Conservation (phyloP, 2,797 vertebrate species). For the Phrynocephalus guinanensis region DNA sequence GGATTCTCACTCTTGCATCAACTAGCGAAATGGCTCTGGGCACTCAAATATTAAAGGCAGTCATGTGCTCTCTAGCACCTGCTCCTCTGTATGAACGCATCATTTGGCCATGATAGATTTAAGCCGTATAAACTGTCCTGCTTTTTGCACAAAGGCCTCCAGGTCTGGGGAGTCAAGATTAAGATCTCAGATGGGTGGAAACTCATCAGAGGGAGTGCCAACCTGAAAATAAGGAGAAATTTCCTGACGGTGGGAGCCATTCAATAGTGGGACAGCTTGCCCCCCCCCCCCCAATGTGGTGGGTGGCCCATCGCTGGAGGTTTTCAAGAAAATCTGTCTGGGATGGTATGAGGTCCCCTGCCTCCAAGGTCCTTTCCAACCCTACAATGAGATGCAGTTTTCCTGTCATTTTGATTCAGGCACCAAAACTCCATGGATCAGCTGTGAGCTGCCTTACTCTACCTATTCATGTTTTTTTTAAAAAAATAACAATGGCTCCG, state of each 20-base stretch:
- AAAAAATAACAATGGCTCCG: neutral
- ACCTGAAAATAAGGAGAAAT: too few species aligned
- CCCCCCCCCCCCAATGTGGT: too few species aligned
- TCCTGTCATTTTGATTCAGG: neutral
- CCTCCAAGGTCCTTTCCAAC: too few species aligned
- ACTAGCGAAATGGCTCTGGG: neutral
- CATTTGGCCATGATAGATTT: neutral
- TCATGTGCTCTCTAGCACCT: neutral
- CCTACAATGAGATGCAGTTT: neutral
- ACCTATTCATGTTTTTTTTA: neutral
- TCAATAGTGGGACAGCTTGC: too few species aligned
- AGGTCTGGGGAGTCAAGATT: neutral
- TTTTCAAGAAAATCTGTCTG: neutral
- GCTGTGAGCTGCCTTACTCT: neutral
- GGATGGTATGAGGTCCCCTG: too few species aligned
- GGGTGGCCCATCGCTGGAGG: too few species aligned
- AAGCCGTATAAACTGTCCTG: neutral
- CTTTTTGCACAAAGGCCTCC: neutral
- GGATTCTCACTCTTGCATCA: too few species aligned
- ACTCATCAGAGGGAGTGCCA: too few species aligned
- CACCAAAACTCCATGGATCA: neutral
- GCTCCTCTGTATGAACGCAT: neutral
- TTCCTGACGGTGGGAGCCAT: too few species aligned
- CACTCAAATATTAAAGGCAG: neutral
- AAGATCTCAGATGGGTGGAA: neutral